These are phyloP conservation scores for Oreortyx pictus DNA, from an alignment of 2,797 vertebrate species.

Conservation along the genomic window DNA sequence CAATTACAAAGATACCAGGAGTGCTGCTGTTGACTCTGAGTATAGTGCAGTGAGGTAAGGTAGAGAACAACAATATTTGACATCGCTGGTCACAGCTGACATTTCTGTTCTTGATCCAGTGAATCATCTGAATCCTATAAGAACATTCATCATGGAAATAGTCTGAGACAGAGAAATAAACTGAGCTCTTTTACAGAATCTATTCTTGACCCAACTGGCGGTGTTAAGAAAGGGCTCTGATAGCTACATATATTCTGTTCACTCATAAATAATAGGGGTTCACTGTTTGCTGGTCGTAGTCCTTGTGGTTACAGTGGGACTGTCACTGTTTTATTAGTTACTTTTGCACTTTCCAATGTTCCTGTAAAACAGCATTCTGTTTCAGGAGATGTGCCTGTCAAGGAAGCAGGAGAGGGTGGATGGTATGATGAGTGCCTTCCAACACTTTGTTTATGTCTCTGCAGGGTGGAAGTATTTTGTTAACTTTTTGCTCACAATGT, in stretches of 20 bases:
- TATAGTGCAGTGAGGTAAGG: neutral
- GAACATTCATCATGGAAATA: constrained; percentile 68
- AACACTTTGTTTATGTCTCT: constrained; percentile 65
- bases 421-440: constrained; percentile 60
- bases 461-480: constrained; percentile 61
- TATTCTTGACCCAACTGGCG: constrained; percentile 52
- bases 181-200: constrained; percentile 46
- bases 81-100: constrained; percentile 6
- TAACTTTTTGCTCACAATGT: constrained; percentile 48
- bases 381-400: constrained; percentile 50
- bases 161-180: constrained; percentile 40
- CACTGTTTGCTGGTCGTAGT: neutral
- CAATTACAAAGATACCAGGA: constrained; percentile 30
- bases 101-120: constrained; percentile 66
- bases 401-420: constrained; percentile 29
- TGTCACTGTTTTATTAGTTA: constrained; percentile 67
- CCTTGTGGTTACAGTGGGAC: constrained; percentile 27
- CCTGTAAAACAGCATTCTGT: constrained; percentile 55
- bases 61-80: constrained; percentile 53
- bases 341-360: constrained; percentile 59
- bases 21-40: neutral
- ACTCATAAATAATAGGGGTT: constrained; percentile 49
- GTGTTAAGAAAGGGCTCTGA: constrained; percentile 50
- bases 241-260: constrained; percentile 45
- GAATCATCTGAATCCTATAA: constrained; percentile 40